Evolutionary conservation across 2,113 vertebrate genomes (phyloP).

Genomic region (Paramormyrops kingsleyae): DNA sequence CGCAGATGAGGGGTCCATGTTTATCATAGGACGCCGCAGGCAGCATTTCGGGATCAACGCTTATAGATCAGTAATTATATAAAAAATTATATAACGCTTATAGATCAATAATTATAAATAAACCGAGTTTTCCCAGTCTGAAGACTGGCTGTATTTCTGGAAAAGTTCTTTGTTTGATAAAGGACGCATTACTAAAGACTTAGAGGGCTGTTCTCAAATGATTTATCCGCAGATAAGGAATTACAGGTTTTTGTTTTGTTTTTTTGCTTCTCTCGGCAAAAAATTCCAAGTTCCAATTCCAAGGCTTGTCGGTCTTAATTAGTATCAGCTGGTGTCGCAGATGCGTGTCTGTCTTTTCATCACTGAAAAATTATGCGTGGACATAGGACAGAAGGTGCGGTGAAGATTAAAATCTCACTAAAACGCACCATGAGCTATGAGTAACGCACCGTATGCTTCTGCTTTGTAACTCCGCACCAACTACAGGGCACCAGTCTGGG

Average conservation of each 20-base stretch:
- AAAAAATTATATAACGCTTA: too few relatives aligned
- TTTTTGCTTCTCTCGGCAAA: not conserved
- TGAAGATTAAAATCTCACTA: not conserved
- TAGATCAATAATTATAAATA: not conserved
- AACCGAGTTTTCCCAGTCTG: not conserved
- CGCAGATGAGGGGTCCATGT: not conserved
- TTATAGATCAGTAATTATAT: not conserved
- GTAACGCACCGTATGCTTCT: too few relatives aligned
- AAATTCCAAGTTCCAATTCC: not conserved
- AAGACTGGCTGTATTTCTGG: not conserved
- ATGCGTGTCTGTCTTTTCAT: not conserved
- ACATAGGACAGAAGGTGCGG: not conserved
- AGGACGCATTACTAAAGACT: not conserved
- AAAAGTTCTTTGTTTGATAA: not conserved
- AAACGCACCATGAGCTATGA: not conserved
- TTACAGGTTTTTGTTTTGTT: not conserved
- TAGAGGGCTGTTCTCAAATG: not conserved
- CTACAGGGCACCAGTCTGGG: conserved; percentile 18
- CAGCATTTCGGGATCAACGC: not conserved
- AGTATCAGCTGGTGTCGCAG: not conserved
- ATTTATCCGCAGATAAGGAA: not conserved
- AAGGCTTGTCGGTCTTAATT: not conserved
- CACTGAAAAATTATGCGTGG: not conserved
- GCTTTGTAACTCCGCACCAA: not conserved
- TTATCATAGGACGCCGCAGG: not conserved